These are phyloP conservation scores for Saccostrea cuccullata DNA, from an alignment of 1,140 invertebrate species.

Conservation along the genomic window DNA sequence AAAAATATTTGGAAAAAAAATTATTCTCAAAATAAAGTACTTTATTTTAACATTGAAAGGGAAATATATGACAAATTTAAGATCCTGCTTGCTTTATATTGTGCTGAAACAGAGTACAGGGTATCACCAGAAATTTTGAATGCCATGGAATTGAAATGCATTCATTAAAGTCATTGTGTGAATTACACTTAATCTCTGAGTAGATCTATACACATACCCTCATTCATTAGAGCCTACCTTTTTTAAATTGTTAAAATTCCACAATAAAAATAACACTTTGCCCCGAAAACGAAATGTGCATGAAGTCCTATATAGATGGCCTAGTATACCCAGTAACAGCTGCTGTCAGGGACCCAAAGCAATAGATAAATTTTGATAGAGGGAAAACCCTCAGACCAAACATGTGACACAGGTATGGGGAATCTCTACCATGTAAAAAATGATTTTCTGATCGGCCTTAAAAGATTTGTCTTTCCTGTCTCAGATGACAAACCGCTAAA, in stretches of 20 bases:
- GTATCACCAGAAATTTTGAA: no score
- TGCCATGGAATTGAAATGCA: no score
- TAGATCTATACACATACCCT: no score
- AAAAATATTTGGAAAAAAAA: no score
- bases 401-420: neutral
- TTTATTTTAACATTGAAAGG: no score
- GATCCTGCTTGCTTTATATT: no score
- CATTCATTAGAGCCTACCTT: no score
- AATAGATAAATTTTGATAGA: neutral
- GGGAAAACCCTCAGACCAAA: slow-evolving; percentile 16
- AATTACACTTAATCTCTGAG: no score
- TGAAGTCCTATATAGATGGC: neutral
- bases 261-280: neutral
- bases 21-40: no score
- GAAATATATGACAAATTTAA: no score
- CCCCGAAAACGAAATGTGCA: neutral
- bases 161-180: no score
- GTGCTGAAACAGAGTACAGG: no score
- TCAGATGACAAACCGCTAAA: neutral
- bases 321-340: neutral
- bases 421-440: neutral
- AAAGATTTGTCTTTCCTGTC: neutral
- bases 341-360: neutral
- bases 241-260: neutral
- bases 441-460: neutral